Base-by-base conservation (phyloP, 1,140 invertebrate genomes). In the Ptiloglossa arizonensis region DNA sequence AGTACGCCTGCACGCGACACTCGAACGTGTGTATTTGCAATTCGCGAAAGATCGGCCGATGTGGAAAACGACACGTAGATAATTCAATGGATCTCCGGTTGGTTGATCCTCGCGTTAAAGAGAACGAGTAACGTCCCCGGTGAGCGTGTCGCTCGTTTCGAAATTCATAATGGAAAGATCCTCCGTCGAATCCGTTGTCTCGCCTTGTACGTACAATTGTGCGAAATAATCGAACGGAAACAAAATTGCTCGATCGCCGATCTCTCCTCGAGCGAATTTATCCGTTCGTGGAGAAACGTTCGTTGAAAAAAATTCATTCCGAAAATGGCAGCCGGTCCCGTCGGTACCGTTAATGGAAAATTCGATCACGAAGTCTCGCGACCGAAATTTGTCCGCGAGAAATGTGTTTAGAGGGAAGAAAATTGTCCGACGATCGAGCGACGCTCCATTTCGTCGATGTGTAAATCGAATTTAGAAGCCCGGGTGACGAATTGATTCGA, bases 51-150 rank as follows among this genome's bases (percentile, higher is more conserved):
- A 54, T 88, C 76, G 48, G 54, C 66, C 71, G 62, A 70, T 68
- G 76, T 81, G 80, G 66, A 88, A 87, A 85, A 81, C 80, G 82
- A 81, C 60, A 63, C 71, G 71, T 64, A 50, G 67, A 56, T 81
- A 83, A 87, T 82, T 87, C 73, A 74, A 78, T 72, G 79, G n/a
- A n/a, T n/a, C 80, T 78, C 80, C 82, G 52, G 73, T 32, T 48
- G 69, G 62, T 67, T n/a, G 79, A n/a, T 76, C 68, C 56, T 66
- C 29, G 80, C 60, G 52, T 70, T n/a, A 56, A 66, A 54, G 48
- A 64, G 60, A 27, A 76, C n/a, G n/a, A n/a, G n/a, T n/a, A n/a
- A n/a, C n/a, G n/a, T n/a, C n/a, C n/a, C n/a, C n/a, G n/a, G n/a
- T n/a, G n/a, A n/a, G n/a, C n/a, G n/a, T n/a, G n/a, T n/a, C n/a